Evolutionary conservation across 2,797 vertebrate genomes (phyloP), one percentile per base, ranked within the genome.

Genomic region (Enteromius argenteus): DNA sequence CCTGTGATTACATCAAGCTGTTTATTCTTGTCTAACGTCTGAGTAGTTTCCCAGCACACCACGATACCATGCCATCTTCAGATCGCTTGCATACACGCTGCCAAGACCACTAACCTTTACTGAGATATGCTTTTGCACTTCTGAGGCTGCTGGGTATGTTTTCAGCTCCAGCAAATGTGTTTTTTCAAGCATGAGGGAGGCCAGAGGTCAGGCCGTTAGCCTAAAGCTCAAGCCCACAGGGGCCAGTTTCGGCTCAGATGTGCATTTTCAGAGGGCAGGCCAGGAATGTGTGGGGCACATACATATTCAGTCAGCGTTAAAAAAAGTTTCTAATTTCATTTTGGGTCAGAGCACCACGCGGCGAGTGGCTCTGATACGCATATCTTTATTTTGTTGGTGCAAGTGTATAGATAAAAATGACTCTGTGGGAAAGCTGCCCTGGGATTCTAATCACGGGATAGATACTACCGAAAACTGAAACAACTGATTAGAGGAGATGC

Each of bases 101-200:
- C 88, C 83, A 88, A 91, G 87, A 39, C 86, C 84, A 89, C 85
- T 92, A 93, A 93, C 93, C 93, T 94, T 94, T 92, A 88, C 88
- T 87, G 79, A 87, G 88, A 91, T 92, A 93, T 92, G 89, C 91
- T 84, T 88, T 92, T 93, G 92, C 92, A 85, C 53, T 51, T 83
- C 83, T 88, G 85, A 88, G 87, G 87, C 88, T 89, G 83, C 62
- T 84, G 88, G 87, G 85, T 82, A 87, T 79, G 87, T 87, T 91
- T 91, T 85, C 88, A 89, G 86, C 68, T 87, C 68, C 84, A 86
- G 81, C 77, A 78, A 81, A 84, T 60, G 71, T 80, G 62, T 78
- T 84, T 79, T 64, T 46, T 53, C 75, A 64, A 76, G 88, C 56
- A 86, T 86, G 73, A 71, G 62, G n/a, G 2, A 87, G 66, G 89